Conservation (phyloP, 2,888 invertebrate species). For the Oligia fasciuncula region DNA sequence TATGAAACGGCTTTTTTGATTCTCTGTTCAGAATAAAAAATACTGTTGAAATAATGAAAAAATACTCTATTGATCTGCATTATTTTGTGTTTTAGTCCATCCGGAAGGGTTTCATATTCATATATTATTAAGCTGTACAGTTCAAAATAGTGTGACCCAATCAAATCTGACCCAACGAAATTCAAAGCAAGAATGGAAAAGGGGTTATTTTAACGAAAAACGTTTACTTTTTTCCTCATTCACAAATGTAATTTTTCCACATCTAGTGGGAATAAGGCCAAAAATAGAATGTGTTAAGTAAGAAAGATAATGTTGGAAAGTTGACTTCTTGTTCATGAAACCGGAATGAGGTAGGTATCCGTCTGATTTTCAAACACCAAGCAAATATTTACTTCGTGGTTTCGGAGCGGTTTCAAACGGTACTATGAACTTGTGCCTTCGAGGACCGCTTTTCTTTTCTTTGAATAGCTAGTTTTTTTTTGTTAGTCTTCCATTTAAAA, state of each 20-base stretch:
- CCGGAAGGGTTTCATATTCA: not conserved
- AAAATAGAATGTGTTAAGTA: not conserved
- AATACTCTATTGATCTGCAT: not conserved
- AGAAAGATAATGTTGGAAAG: not conserved
- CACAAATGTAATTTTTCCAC: not conserved
- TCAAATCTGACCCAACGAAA: not conserved
- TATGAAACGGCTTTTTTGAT: too few species aligned
- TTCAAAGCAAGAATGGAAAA: conserved; percentile 7
- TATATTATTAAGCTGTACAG: conserved; percentile 3
- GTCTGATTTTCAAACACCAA: not conserved
- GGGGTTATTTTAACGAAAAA: conserved; percentile 6
- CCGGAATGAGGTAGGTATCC: not conserved
- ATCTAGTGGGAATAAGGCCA: not conserved
- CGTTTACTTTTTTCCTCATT: not conserved
- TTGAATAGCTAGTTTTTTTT: not conserved
- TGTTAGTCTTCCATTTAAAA: too few species aligned
- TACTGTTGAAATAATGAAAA: not conserved
- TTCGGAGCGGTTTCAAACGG: not conserved
- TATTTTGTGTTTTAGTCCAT: not conserved
- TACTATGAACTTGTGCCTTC: not conserved
- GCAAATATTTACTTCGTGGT: not conserved
- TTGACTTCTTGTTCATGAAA: conserved; percentile 13
- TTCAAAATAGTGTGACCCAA: conserved; percentile 14
- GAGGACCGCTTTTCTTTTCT: not conserved
- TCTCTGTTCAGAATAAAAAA: not conserved